Evolutionary conservation across 2,113 vertebrate genomes (phyloP).

Genomic region (Ondatra zibethicus): DNA sequence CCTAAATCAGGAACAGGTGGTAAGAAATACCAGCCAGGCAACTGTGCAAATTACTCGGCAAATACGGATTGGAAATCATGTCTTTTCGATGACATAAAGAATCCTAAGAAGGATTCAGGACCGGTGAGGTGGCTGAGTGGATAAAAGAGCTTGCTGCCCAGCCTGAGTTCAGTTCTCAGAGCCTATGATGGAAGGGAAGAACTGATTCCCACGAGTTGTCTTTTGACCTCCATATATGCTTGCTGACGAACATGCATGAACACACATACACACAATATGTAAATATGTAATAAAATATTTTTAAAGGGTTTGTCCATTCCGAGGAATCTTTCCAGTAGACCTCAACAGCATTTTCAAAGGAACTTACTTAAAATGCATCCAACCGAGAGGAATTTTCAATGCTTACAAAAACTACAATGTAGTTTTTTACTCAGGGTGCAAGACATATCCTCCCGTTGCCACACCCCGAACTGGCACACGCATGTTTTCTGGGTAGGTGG

Average conservation of each 20-base stretch:
- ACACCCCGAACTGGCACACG: not conserved
- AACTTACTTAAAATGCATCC: not conserved
- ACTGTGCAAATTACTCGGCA: not conserved
- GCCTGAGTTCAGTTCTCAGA: not conserved
- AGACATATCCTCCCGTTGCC: not conserved
- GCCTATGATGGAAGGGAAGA: not conserved
- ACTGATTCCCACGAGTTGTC: not conserved
- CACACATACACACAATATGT: no score
- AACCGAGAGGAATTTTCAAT: not conserved
- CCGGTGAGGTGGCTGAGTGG: not conserved
- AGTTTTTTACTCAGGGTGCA: not conserved
- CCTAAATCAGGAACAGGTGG: slow-evolving; percentile 17
- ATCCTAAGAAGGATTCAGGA: not conserved
- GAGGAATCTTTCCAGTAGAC: not conserved
- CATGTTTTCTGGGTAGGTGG: not conserved
- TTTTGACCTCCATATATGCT: not conserved
- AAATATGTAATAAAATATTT: not conserved
- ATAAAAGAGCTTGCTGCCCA: not conserved
- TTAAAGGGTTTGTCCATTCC: not conserved
- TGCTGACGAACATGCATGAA: no score
- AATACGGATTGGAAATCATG: not conserved
- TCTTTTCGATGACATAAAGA: not conserved
- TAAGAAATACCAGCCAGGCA: not conserved
- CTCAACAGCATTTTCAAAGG: slow-evolving; percentile 1
- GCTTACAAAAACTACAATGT: not conserved